Evolutionary conservation across 2,113 vertebrate genomes (phyloP).

Genomic region (Microtus pennsylvanicus): DNA sequence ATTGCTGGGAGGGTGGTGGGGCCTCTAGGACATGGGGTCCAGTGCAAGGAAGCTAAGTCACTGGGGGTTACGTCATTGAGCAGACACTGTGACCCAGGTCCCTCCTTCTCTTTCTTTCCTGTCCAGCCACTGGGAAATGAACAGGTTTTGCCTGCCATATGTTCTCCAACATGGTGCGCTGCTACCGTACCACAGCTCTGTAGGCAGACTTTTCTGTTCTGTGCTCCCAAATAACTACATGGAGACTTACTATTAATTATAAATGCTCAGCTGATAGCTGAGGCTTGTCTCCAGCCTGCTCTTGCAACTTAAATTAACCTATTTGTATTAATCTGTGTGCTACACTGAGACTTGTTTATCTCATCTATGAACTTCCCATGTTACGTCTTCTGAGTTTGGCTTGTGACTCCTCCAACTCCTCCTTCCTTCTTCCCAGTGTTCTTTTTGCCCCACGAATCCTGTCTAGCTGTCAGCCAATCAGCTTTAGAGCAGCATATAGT

Average conservation of each 20-base stretch:
- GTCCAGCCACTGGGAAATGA: background rate
- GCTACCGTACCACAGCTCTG: background rate
- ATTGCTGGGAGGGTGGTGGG: no score
- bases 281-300: background rate
- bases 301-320: background rate
- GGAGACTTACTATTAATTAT: background rate
- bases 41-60: background rate
- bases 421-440: background rate
- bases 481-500: background rate
- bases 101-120: background rate
- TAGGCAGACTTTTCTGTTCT: background rate
- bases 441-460: background rate
- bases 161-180: background rate
- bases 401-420: background rate
- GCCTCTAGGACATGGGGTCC: background rate
- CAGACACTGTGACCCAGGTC: no score
- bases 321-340: background rate
- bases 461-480: background rate
- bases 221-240: background rate
- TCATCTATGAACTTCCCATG: background rate
- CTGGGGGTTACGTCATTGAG: background rate
- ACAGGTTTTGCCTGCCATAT: background rate
- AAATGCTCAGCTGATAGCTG: background rate
- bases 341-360: background rate
- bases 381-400: background rate